Evolutionary conservation across 2,113 vertebrate species (phyloP).

Genomic region (Glaucidium brasilianum): DNA sequence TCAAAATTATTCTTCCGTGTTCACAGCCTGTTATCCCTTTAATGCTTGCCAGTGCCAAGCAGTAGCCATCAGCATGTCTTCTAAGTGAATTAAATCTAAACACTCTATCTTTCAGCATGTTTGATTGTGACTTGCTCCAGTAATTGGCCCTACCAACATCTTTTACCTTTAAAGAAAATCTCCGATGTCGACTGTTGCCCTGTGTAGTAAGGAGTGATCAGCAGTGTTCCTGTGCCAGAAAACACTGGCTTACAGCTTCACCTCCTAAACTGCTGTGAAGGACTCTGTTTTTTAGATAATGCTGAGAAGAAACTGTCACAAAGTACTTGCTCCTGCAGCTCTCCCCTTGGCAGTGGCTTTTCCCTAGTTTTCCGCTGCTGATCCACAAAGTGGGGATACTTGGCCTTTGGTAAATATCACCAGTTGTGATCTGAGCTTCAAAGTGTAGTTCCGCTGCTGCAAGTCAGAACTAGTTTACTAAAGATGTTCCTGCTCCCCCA

Average conservation of each 20-base stretch:
- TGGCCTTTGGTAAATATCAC: not conserved
- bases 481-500: not conserved
- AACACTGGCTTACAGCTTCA: not conserved
- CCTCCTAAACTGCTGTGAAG: not conserved
- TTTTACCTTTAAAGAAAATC: not conserved
- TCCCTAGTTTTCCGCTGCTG: not conserved
- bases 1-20: not conserved
- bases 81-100: not conserved
- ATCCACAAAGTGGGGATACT: not conserved
- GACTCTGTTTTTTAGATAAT: not conserved
- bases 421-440: not conserved
- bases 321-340: not conserved
- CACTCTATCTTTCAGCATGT: not conserved
- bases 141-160: not conserved
- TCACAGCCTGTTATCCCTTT: not conserved
- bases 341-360: not conserved
- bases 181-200: not conserved
- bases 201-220: not conserved
- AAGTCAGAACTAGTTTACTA: not conserved
- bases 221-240: not conserved
- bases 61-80: not conserved
- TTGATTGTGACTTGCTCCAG: not conserved
- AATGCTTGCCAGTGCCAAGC: not conserved
- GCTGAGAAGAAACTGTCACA: not conserved
- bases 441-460: not conserved